Conservation (phyloP, 1,140 invertebrate genomes). For the Trypoxylus dichotomus region DNA sequence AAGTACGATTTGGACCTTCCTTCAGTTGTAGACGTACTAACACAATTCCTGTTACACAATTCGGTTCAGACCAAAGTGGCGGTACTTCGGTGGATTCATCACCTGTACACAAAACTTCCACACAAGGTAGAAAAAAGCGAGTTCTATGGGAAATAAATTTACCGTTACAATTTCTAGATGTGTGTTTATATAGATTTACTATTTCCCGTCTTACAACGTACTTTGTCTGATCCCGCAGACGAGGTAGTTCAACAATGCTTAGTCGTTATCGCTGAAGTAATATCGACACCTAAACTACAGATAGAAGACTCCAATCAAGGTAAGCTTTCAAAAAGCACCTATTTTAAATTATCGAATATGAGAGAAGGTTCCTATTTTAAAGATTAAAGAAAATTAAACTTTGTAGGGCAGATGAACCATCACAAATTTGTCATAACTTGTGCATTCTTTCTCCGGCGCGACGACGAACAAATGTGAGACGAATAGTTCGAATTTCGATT, state of each 20-base stretch:
- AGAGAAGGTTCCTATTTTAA: too few species aligned
- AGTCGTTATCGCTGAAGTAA: conserved; percentile 88
- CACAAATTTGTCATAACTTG: too few species aligned
- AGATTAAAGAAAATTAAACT: too few species aligned
- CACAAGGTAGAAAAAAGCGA: conserved; percentile 57
- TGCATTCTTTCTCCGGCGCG: too few species aligned
- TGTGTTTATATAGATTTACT: conserved; percentile 80
- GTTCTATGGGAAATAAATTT: conserved; percentile 1
- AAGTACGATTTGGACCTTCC: conserved; percentile 67
- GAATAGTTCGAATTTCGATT: too few species aligned
- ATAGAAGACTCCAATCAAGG: neutral
- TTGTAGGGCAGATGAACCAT: too few species aligned
- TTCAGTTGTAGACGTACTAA: conserved; percentile 82
- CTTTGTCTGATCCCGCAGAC: conserved; percentile 87
- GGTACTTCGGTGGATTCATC: conserved; percentile 90
- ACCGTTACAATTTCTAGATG: conserved; percentile 64
- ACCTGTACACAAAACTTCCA: conserved; percentile 78
- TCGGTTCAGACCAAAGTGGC: conserved; percentile 93
- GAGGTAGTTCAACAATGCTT: conserved; percentile 90
- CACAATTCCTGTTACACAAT: conserved; percentile 79
- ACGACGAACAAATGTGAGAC: too few species aligned
- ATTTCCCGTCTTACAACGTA: conserved; percentile 82
- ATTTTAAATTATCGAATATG: too few species aligned
- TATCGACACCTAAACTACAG: conserved; percentile 57
- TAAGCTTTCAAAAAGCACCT: neutral